Percentiles rank a stretch among this genome's conserved stretches.
These are phyloP conservation scores for Tetrapedia diversipes DNA, from an alignment of 2,888 invertebrate genomes.

Conservation along the genomic window DNA sequence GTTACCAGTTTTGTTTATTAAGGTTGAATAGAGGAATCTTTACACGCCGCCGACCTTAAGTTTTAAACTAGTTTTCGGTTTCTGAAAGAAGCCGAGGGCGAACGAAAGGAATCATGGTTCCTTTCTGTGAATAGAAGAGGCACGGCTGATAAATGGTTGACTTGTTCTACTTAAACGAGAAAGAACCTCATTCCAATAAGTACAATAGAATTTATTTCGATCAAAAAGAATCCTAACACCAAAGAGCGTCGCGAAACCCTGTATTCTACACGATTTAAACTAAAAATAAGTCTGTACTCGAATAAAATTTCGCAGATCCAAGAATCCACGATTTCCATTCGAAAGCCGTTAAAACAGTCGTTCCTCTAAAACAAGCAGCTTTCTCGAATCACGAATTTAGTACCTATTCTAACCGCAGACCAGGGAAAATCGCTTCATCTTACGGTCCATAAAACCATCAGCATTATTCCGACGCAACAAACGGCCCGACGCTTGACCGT, in stretches of 20 bases:
- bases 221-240: background rate
- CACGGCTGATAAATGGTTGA: background rate
- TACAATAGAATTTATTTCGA: background rate
- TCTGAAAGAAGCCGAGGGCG: no score
- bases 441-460: conserved; percentile 20
- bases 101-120: no score
- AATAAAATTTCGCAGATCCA: background rate
- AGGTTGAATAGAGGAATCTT: no score
- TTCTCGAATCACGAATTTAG: no score
- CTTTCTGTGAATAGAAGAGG: no score
- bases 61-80: no score
- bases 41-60: no score
- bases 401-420: no score
- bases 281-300: no score
- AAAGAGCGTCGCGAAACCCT: no score
- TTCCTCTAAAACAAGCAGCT: no score
- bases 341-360: background rate
- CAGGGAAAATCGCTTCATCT: background rate
- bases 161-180: background rate
- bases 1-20: background rate
- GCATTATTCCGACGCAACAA: conserved; percentile 24
- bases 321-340: background rate
- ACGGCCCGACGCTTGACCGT: conserved; percentile 30
- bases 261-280: no score
- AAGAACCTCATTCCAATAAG: background rate